phyloP scores from a whole-genome alignment of 2,113 vertebrate species.

The Burhinus oedicnemus region DNA sequence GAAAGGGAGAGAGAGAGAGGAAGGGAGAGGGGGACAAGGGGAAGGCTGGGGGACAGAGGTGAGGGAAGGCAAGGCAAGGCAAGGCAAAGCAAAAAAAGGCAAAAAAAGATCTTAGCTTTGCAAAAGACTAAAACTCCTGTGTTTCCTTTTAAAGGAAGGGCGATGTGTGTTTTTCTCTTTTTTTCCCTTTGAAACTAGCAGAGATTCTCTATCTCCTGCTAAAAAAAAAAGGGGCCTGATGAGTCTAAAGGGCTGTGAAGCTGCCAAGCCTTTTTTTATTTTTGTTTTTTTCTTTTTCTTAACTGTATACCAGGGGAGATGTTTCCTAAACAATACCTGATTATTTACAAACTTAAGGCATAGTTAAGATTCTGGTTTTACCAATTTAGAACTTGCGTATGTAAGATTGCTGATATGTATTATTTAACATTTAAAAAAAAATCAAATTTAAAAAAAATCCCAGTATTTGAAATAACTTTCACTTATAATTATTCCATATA shows the following conservation, averaged over 20 bases:
- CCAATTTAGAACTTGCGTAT: not conserved
- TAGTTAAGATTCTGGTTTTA: not conserved
- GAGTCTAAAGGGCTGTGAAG: not conserved
- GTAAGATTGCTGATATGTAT: not conserved
- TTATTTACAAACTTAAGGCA: not conserved
- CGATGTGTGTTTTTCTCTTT: not conserved
- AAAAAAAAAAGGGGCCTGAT: not conserved
- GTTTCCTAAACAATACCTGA: not conserved
- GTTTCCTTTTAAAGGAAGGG: not conserved
- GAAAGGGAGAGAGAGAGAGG: too few relatives aligned
- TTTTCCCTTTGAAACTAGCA: not conserved
- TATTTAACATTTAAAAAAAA: not conserved
- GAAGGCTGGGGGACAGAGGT: not conserved
- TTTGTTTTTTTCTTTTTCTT: not conserved
- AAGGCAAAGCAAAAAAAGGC: too few relatives aligned
- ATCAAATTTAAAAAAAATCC: not conserved
- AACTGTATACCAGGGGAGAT: not conserved
- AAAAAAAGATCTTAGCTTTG: not conserved
- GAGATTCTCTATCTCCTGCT: not conserved
- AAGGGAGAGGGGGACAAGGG: fast-evolving
- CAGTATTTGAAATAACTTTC: not conserved
- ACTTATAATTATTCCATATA: not conserved
- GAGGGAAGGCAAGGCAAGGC: not conserved
- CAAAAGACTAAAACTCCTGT: not conserved
- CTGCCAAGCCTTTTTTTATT: not conserved